A percentile compares a stretch with the other conserved stretches of the same genome.
These are phyloP conservation scores for Anastrepha obliqua DNA, from an alignment of 1,140 invertebrate genomes.

Conservation along the genomic window DNA sequence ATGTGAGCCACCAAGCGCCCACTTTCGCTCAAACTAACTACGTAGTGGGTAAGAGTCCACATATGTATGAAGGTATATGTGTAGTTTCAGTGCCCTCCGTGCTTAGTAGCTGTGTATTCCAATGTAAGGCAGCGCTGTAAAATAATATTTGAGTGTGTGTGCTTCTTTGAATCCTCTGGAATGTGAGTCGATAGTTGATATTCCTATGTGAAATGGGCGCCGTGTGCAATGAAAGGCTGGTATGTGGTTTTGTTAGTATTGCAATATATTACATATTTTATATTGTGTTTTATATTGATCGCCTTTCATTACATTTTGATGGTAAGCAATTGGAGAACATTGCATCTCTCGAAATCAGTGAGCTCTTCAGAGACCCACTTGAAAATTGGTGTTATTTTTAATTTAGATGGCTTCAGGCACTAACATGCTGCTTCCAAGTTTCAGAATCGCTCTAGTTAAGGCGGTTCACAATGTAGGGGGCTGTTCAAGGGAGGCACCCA, in stretches of 20 bases:
- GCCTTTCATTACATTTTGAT: not conserved
- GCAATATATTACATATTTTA: slow-evolving; percentile 18
- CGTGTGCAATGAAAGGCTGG: not conserved
- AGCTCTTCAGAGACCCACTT: too few species aligned
- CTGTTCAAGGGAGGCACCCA: too few species aligned
- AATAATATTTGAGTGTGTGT: not conserved
- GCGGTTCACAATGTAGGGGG: too few species aligned
- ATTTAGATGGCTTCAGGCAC: too few species aligned
- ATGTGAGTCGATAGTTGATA: slow-evolving; percentile 6
- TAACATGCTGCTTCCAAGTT: too few species aligned
- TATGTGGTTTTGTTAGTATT: not conserved
- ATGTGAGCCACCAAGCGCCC: not conserved
- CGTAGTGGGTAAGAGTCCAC: not conserved
- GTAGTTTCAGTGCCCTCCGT: not conserved
- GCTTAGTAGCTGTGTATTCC: not conserved
- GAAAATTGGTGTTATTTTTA: too few species aligned
- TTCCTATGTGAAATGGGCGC: slow-evolving; percentile 42
- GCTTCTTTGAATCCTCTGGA: slow-evolving; percentile 28
- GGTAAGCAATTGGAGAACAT: too few species aligned
- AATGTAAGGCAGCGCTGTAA: not conserved
- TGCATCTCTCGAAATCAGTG: too few species aligned
- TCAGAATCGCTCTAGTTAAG: too few species aligned
- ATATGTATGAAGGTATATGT: too few species aligned
- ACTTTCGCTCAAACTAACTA: not conserved
- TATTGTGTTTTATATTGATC: slow-evolving; percentile 5